These are phyloP conservation scores for Catharus fuscescens DNA, from an alignment of 2,113 vertebrate genomes.

Conservation along the genomic window DNA sequence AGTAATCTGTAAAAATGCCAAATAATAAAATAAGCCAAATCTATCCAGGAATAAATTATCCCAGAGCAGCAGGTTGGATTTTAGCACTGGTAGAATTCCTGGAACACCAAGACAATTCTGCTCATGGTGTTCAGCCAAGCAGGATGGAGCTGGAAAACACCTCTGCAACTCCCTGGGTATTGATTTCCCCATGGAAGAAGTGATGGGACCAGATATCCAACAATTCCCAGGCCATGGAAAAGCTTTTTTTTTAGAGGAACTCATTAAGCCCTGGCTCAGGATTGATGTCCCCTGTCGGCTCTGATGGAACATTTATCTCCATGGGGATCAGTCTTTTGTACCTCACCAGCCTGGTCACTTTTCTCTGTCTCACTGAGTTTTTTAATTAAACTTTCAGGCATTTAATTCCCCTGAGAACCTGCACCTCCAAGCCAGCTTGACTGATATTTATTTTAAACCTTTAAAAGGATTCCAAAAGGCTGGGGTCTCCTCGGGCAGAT, in stretches of 20 bases:
- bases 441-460: background rate
- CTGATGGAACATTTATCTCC: background rate
- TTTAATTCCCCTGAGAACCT: background rate
- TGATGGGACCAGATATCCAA: background rate
- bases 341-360: background rate
- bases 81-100: background rate
- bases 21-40: background rate
- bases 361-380: background rate
- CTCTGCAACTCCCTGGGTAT: background rate
- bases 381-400: conserved; percentile 12
- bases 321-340: background rate
- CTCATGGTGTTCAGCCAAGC: background rate
- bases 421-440: background rate
- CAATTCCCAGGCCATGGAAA: background rate
- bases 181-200: accelerated
- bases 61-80: accelerated
- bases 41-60: background rate
- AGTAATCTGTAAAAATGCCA: background rate
- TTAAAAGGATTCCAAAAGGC: background rate
- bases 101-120: background rate
- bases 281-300: background rate
- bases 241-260: background rate
- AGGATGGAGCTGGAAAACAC: background rate
- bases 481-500: background rate
- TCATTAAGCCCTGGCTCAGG: background rate